phyloP scores from a whole-genome alignment of 2,888 invertebrate species.

The Oxycera nigricornis region DNA sequence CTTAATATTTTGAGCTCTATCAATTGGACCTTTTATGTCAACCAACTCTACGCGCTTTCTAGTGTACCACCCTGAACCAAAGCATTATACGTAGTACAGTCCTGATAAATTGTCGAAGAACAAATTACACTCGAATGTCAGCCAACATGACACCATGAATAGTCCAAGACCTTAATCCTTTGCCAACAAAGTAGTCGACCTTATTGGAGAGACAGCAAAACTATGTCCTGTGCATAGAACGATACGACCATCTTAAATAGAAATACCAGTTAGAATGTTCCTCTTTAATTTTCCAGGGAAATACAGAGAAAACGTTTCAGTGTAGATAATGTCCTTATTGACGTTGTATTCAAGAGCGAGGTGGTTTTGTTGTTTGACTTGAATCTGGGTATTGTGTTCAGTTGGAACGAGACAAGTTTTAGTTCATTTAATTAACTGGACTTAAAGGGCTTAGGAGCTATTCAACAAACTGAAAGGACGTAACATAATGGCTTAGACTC shows the following conservation, averaged over 20 bases:
- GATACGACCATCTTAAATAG: not conserved
- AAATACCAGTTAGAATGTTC: not conserved
- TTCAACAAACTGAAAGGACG: conserved; percentile 28
- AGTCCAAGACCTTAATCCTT: not conserved
- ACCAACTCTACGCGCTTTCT: not conserved
- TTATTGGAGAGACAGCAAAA: not conserved
- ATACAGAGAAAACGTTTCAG: not conserved
- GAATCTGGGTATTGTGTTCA: not conserved
- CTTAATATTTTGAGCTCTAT: not conserved
- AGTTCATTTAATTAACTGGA: conserved; percentile 39
- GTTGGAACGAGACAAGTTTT: conserved; percentile 25
- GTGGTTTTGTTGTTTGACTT: not conserved
- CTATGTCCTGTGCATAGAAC: not conserved
- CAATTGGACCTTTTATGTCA: not conserved
- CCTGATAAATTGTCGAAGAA: conserved; percentile 10
- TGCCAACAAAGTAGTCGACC: conserved; percentile 1
- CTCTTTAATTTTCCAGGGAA: not conserved
- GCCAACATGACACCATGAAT: conserved; percentile 29
- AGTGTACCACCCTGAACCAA: not conserved
- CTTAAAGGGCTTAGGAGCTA: conserved; percentile 30
- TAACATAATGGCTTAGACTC: conserved; percentile 17
- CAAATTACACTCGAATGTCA: conserved; percentile 34
- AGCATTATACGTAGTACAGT: not conserved
- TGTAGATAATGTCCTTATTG: not conserved
- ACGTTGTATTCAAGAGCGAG: not conserved